These are phyloP conservation scores for Itoplectis maculator DNA, from an alignment of 2,888 invertebrate genomes.

Conservation along the genomic window DNA sequence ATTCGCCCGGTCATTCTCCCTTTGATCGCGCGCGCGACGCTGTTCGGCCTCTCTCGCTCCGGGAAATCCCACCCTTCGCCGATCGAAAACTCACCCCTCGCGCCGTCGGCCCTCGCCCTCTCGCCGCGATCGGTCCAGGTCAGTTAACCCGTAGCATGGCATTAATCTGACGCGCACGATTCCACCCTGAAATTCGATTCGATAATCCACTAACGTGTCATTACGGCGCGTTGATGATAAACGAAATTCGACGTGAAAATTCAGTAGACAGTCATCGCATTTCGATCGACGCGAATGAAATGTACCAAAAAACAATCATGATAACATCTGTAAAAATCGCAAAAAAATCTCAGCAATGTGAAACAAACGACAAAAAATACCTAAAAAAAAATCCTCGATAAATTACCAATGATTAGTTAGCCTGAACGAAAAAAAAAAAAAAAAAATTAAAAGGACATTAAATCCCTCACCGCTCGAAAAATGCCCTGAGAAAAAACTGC, in stretches of 20 bases:
- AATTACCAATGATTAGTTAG: not conserved
- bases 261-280: not conserved
- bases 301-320: not conserved
- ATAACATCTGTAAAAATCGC: not conserved
- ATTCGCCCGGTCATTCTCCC: constrained; percentile 69
- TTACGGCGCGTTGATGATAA: not conserved
- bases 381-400: too few relatives aligned
- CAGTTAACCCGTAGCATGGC: constrained; percentile 60
- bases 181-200: constrained; percentile 50
- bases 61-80: constrained; percentile 47
- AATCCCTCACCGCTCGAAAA: not conserved
- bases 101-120: constrained; percentile 37
- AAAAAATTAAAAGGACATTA: not conserved
- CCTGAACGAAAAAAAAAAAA: not conserved
- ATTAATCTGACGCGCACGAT: constrained; percentile 25
- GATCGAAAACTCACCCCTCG: constrained; percentile 61
- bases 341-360: not conserved
- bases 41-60: constrained; percentile 21
- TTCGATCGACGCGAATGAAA: not conserved
- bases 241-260: not conserved
- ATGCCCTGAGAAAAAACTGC: not conserved
- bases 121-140: constrained; percentile 61
- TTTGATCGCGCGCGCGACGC: constrained; percentile 43
- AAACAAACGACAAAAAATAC: not conserved
- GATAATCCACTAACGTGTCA: constrained; percentile 10